Conservation (phyloP, 2,113 vertebrate species). For the Hydrochoerus hydrochaeris region DNA sequence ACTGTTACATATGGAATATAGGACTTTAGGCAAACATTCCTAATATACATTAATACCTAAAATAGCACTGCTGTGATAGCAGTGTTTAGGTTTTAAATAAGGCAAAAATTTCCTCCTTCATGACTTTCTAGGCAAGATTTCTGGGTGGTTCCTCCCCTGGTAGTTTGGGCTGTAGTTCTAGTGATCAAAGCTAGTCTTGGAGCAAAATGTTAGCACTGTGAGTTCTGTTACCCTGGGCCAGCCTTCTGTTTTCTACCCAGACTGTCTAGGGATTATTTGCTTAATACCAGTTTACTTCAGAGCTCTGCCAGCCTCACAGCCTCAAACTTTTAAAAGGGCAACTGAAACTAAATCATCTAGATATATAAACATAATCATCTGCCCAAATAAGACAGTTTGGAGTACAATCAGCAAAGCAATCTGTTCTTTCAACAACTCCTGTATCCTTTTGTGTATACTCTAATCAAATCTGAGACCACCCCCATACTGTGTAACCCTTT, state of each 20-base stretch:
- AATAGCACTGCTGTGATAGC: neutral
- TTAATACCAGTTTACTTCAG: neutral
- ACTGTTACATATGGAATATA: neutral
- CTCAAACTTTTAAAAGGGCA: neutral
- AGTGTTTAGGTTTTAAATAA: neutral
- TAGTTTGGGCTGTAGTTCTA: neutral
- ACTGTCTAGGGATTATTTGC: neutral
- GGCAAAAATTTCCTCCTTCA: neutral
- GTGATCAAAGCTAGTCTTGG: neutral
- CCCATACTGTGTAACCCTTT: neutral
- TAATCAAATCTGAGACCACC: neutral
- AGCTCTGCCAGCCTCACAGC: neutral
- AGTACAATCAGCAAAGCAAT: neutral
- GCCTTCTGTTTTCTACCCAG: neutral
- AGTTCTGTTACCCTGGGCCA: neutral
- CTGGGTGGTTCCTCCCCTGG: neutral
- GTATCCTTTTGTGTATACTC: neutral
- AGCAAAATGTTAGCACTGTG: neutral
- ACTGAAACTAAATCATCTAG: neutral
- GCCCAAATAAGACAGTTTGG: neutral
- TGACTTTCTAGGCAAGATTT: neutral
- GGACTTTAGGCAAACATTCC: slow-evolving; percentile 10
- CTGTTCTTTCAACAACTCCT: neutral
- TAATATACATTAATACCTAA: neutral
- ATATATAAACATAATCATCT: neutral